Base-by-base conservation (phyloP, 2,113 vertebrate genomes). In the Cheilinus undulatus region DNA sequence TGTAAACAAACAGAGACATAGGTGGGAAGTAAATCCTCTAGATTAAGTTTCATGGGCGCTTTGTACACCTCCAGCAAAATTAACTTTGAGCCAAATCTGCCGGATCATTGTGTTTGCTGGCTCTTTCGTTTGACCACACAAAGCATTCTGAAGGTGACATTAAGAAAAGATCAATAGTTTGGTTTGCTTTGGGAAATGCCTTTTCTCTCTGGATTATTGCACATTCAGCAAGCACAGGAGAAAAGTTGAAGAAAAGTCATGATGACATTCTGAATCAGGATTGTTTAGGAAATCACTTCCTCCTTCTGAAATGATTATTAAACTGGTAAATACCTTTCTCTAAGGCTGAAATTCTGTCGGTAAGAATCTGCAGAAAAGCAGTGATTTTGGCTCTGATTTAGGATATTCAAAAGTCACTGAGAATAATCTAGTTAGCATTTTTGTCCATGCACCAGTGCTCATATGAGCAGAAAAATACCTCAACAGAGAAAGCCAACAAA, bases 131-230 rank as follows among this genome's bases (percentile, higher is more conserved):
- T 46, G 53, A 61, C 42, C 24, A 27, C 49, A 28, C 11, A 54
- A 57, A 63, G 7, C 23, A 22, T 73, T 67, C 54, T 48, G 26
- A 76, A 69, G 45, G 57, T 82, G 72, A 80, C 43, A 66, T 77
- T 70, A 49, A 64, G 28, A 69, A 40, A 15, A 34, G 20, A 50
- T 74, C 48, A 57, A 68, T 75, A 20, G 36, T 61, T 45, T 72
- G 60, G 24, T 69, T 52, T 53, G 40, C 73, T 52, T 34, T 48
- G 19, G n/a, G 48, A 78, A 57, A 26, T 12, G 11, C 23, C 14
- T 53, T 28, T 22, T 51, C 22, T 46, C 52, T 52, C 30, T 17
- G 28, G 28, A 12, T 12, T 28, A 32, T 19, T 11, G 15, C 3
- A 19, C 26, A 6, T 58, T 60, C n/a, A 60, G 58, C 45, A 63